phyloP scores from a whole-genome alignment of 2,797 vertebrate genomes.

The Halcyon smyrnensis region DNA sequence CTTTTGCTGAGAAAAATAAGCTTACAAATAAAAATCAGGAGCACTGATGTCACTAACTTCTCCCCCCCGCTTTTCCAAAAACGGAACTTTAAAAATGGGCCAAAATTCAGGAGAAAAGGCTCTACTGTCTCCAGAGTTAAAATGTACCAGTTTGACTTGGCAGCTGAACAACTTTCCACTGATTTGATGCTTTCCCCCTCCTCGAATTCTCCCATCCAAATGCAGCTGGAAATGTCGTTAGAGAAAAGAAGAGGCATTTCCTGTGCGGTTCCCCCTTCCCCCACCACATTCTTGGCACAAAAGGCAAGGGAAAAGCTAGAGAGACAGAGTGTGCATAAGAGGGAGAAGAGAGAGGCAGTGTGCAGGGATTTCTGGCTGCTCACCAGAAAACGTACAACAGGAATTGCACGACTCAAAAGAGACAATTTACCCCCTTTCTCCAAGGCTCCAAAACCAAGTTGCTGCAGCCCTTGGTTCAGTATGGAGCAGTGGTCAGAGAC shows the following conservation, averaged over 20 bases:
- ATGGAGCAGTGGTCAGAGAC: background rate
- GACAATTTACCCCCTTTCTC: conserved; percentile 61
- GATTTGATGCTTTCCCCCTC: conserved; percentile 75
- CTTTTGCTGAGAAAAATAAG: background rate
- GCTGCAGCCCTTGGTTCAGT: conserved; percentile 25
- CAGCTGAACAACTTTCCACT: conserved; percentile 83
- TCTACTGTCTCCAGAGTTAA: conserved; percentile 76
- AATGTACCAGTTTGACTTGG: conserved; percentile 85
- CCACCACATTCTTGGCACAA: conserved; percentile 80
- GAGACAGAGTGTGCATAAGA: conserved; percentile 65
- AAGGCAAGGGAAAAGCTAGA: conserved; percentile 71
- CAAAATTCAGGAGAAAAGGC: conserved; percentile 74
- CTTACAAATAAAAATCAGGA: conserved; percentile 43
- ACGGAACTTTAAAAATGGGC: conserved; percentile 39
- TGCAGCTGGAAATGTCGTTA: conserved; percentile 79
- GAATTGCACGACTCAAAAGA: conserved; percentile 7
- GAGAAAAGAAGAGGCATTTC: conserved; percentile 80
- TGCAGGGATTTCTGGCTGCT: conserved; percentile 72
- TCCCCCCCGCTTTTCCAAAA: conserved; percentile 43
- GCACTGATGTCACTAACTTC: conserved; percentile 50
- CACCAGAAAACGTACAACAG: conserved; percentile 63
- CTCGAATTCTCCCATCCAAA: conserved; percentile 70
- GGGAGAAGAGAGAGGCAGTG: conserved; percentile 60
- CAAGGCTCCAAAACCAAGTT: conserved; percentile 62
- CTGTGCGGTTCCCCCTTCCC: conserved; percentile 76